Evolutionary conservation across 2,797 vertebrate species (phyloP), one percentile per base, ranked within the genome.

Genomic region (Zalophus californianus): DNA sequence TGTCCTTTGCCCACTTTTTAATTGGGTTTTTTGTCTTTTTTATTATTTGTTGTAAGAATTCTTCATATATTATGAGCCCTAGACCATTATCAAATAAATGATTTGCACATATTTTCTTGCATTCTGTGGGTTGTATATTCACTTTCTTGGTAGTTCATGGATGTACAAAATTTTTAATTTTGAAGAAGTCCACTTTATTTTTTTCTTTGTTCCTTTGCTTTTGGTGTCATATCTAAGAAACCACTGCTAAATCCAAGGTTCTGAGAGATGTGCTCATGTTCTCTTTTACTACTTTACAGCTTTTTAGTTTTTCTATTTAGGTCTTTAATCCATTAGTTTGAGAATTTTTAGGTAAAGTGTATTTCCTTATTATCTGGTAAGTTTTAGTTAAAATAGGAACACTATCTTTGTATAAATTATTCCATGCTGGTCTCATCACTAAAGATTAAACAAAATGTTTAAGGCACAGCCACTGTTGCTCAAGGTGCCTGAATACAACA

Each of bases 391-490:
- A 92, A 82, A 88, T 0, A 90, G n/a, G 83, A 73, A 84, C 29
- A 73, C 66, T 73, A 44, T 70, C 64, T 85, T 88, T 75, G 23
- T 64, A 90, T 38, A 97, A 48, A 94, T 1, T 70, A 91, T 10
- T 3, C 0, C 44, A 21, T 66, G 97, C 85, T 5, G 44, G 32
- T 90, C 62, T 73, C 82, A 95, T 64, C 32, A 77, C 79, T 79
- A 64, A 72, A 82, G 52, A 1, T 0, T 64, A 18, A 77, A 73
- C 1, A 1, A 90, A 80, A 35, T 54, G 5, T 1, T 1, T 13
- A 4, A 3, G 0, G 0, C 23, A 60, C 0, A 32, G 79, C 52
- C 64, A 86, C 20, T 62, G 48, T 44, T 75, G 79, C 3, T 2
- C 11, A 88, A 35, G 60, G 2, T 84, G 25, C 23, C 82, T 56